Percentiles rank a stretch among this genome's conserved stretches.
Evolutionary conservation across 2,888 invertebrate species (phyloP).

Genomic region (Sylvicola cinctus): DNA sequence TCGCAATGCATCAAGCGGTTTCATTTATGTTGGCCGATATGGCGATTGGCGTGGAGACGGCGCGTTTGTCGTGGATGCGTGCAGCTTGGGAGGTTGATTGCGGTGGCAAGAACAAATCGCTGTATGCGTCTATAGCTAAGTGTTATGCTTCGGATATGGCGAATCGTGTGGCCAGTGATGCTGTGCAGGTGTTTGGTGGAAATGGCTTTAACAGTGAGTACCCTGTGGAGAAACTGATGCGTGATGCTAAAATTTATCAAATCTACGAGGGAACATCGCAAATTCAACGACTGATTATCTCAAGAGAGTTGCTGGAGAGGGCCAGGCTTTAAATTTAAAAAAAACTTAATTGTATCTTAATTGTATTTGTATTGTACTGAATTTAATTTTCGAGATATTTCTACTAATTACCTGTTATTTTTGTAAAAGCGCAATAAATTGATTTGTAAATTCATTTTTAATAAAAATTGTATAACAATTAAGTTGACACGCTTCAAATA

Average conservation of each 20-base stretch:
- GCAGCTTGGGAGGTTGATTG: slow-evolving; percentile 71
- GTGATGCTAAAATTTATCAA: slow-evolving; percentile 90
- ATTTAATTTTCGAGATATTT: too few species aligned
- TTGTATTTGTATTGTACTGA: too few species aligned
- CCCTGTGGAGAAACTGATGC: slow-evolving; percentile 88
- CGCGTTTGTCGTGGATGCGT: slow-evolving; percentile 61
- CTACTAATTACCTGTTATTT: too few species aligned
- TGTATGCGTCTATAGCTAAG: slow-evolving; percentile 71
- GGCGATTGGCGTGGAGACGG: slow-evolving; percentile 62
- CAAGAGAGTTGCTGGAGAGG: slow-evolving; percentile 36
- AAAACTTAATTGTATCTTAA: too few species aligned
- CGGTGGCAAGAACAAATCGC: slow-evolving; percentile 45
- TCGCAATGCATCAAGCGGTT: slow-evolving; percentile 60
- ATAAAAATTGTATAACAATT: too few species aligned
- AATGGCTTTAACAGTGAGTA: slow-evolving; percentile 87
- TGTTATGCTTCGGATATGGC: slow-evolving; percentile 71
- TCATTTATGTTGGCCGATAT: slow-evolving; percentile 84
- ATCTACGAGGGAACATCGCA: slow-evolving; percentile 91
- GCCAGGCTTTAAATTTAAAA: slow-evolving; percentile 19
- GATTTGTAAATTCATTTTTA: too few species aligned
- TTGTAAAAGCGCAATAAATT: too few species aligned
- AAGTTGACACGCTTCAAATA: too few species aligned
- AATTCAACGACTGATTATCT: slow-evolving; percentile 78
- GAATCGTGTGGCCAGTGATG: slow-evolving; percentile 73
- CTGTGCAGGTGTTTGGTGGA: slow-evolving; percentile 80